Percentiles rank a stretch among this genome's conserved stretches.
Evolutionary conservation across 2,888 invertebrate species (phyloP).

Genomic region (Melinaea marsaeus): DNA sequence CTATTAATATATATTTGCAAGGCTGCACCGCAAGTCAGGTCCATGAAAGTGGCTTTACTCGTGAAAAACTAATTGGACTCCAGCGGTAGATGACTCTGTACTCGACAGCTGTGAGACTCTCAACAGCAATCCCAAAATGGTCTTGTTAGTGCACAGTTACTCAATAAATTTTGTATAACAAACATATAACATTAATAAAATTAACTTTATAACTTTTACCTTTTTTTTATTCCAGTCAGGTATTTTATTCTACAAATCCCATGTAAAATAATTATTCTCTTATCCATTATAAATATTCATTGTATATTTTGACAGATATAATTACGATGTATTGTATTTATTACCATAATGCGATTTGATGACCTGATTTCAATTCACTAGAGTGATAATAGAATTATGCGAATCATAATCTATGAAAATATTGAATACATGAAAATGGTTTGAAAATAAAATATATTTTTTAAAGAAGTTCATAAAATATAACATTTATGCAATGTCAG

Average conservation of each 20-base stretch:
- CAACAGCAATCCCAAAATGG: conserved; percentile 18
- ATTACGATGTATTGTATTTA: conserved; percentile 26
- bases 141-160: conserved; percentile 21
- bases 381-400: conserved; percentile 19
- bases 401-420: conserved; percentile 9
- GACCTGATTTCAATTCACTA: conserved; percentile 13
- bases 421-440: background rate
- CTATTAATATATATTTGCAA: background rate
- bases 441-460: no score
- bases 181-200: conserved; percentile 33
- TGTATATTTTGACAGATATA: no score
- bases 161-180: conserved; percentile 9
- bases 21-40: conserved; percentile 11
- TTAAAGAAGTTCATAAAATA: conserved; percentile 9
- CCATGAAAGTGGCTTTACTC: conserved; percentile 14
- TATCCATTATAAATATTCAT: no score
- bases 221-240: no score
- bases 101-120: conserved; percentile 20
- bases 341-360: conserved; percentile 12
- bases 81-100: conserved; percentile 16
- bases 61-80: conserved; percentile 24
- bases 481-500: no score
- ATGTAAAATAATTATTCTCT: no score
- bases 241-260: no score
- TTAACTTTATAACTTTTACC: conserved; percentile 30